Evolutionary conservation across 1,140 invertebrate genomes (phyloP).

Genomic region (Bombus difficillimus): DNA sequence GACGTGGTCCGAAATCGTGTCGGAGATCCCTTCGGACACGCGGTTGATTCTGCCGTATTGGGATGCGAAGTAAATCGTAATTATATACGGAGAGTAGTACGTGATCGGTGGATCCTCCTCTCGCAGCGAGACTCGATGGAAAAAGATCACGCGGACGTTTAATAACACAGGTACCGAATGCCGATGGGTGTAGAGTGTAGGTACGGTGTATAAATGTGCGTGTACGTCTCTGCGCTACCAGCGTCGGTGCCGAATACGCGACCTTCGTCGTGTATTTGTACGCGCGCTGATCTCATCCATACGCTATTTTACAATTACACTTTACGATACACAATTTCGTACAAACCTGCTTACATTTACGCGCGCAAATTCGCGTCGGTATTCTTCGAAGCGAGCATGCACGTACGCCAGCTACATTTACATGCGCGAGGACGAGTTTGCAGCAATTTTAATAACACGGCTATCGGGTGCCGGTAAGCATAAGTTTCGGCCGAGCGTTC

Average conservation of each 20-base stretch:
- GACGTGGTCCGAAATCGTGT: slow-evolving; percentile 8
- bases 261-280: neutral
- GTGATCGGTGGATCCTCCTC: slow-evolving; percentile 61
- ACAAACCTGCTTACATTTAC: slow-evolving; percentile 53
- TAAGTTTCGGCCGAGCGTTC: slow-evolving; percentile 12
- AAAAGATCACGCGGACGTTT: slow-evolving; percentile 68
- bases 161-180: slow-evolving; percentile 70
- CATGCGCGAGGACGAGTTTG: slow-evolving; percentile 30
- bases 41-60: slow-evolving; percentile 58
- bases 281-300: neutral
- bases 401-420: slow-evolving; percentile 16
- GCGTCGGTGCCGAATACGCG: neutral
- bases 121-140: slow-evolving; percentile 57
- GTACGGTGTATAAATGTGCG: slow-evolving; percentile 27
- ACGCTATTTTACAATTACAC: slow-evolving; percentile 46
- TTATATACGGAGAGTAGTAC: slow-evolving; percentile 68
- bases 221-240: slow-evolving; percentile 23
- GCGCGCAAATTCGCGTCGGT: slow-evolving; percentile 11
- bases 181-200: slow-evolving; percentile 61
- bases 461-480: slow-evolving; percentile 29
- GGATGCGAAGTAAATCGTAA: slow-evolving; percentile 72
- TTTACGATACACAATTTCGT: slow-evolving; percentile 47
- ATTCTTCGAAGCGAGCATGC: slow-evolving; percentile 24
- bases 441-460: slow-evolving; percentile 52
- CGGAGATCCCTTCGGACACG: slow-evolving; percentile 17